Conservation (phyloP, 2,113 vertebrate species). For the Corythaixoides concolor region DNA sequence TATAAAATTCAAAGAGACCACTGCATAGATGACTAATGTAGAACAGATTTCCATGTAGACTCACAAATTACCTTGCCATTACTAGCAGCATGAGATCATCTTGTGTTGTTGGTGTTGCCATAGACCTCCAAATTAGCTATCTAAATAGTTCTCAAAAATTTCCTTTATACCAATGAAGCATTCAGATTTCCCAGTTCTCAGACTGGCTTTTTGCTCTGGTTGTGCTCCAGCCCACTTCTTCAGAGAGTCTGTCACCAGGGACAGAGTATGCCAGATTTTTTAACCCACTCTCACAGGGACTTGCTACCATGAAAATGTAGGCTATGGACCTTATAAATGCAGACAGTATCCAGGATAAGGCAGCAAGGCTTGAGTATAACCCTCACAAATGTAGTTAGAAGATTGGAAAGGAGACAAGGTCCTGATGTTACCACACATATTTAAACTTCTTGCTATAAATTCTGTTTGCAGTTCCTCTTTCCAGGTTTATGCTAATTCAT, state of each 20-base stretch:
- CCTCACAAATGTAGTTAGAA: not conserved
- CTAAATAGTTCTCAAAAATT: not conserved
- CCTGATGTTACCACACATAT: not conserved
- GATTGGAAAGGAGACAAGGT: not conserved
- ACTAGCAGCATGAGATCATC: not conserved
- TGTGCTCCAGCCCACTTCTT: not conserved
- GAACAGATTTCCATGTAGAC: not conserved
- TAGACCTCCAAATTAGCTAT: not conserved
- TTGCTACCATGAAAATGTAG: not conserved
- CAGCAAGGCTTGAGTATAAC: not conserved
- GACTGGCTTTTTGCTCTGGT: not conserved
- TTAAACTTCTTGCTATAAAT: not conserved
- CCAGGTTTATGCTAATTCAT: not conserved
- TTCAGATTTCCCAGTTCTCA: not conserved
- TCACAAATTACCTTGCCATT: not conserved
- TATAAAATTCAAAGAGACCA: not conserved
- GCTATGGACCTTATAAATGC: not conserved
- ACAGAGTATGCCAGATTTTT: not conserved
- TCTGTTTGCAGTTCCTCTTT: not conserved
- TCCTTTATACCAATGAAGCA: not conserved
- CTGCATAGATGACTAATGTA: not conserved
- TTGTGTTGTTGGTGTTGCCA: not conserved
- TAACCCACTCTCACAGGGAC: not conserved
- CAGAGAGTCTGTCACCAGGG: not conserved
- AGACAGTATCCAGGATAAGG: not conserved